A percentile compares a stretch with the other conserved stretches of the same genome.
phyloP scores from a whole-genome alignment of 2,113 vertebrate genomes.

The Xyliphius kryptos region DNA sequence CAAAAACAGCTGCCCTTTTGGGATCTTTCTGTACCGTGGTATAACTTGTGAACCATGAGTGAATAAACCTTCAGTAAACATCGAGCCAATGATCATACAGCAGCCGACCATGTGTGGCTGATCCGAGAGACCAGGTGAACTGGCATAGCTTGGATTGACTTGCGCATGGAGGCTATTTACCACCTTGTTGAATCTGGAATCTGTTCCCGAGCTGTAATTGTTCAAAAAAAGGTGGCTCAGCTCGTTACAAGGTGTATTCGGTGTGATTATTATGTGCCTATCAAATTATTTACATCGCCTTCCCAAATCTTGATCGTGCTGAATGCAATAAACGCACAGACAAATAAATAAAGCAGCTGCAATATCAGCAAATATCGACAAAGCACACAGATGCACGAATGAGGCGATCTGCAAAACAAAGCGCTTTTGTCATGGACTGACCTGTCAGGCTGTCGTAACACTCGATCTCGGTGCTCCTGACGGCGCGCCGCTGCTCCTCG shows the following conservation, averaged over 20 bases:
- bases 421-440: conserved; percentile 44
- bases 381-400: neutral
- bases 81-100: too few species aligned
- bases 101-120: too few species aligned
- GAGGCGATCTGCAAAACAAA: neutral
- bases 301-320: neutral
- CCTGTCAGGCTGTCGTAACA: conserved; percentile 89
- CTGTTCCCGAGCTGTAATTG: neutral
- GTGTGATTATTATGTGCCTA: too few species aligned
- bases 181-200: too few species aligned
- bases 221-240: neutral
- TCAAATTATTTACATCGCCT: neutral
- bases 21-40: too few species aligned
- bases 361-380: neutral
- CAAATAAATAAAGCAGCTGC: too few species aligned
- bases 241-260: neutral
- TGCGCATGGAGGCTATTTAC: too few species aligned
- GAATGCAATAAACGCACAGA: neutral
- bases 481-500: conserved; percentile 78
- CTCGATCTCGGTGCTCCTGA: conserved; percentile 85
- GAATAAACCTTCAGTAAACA: too few species aligned
- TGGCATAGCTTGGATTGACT: too few species aligned
- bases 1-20: too few species aligned
- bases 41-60: too few species aligned
- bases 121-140: too few species aligned